Evolutionary conservation across 2,113 vertebrate genomes (phyloP).

Genomic region (Strix aluco): DNA sequence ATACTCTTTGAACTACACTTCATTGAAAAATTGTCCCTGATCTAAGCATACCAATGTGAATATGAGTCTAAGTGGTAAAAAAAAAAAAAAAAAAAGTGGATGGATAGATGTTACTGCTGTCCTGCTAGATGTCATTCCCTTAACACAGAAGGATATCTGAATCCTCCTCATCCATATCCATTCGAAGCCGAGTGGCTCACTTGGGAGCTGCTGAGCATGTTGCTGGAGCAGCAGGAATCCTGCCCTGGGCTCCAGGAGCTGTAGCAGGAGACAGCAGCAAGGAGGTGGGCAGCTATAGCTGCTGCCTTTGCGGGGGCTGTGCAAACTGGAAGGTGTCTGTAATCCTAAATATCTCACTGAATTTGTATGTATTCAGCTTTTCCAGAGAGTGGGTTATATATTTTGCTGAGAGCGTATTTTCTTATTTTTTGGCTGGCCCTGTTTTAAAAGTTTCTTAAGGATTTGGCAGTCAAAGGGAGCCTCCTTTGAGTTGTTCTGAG

Average conservation of each 20-base stretch:
- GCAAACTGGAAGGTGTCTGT: neutral
- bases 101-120: neutral
- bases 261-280: fast-evolving
- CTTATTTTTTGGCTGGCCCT: neutral
- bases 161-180: neutral
- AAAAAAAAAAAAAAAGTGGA: neutral
- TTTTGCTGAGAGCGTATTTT: neutral
- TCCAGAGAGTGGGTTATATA: neutral
- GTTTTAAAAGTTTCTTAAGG: neutral
- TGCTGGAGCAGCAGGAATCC: neutral
- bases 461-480: neutral
- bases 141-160: neutral
- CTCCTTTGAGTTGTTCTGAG: neutral
- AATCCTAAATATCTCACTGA: neutral
- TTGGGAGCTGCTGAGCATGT: neutral
- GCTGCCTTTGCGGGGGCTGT: neutral
- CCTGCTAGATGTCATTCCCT: neutral
- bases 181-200: neutral
- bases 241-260: neutral
- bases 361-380: neutral
- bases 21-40: neutral
- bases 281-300: neutral
- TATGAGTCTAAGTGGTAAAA: neutral
- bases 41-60: neutral
- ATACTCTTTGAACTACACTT: neutral